Base-by-base conservation (phyloP, 2,888 invertebrate species). In the Lasioglossum pauxillum region DNA sequence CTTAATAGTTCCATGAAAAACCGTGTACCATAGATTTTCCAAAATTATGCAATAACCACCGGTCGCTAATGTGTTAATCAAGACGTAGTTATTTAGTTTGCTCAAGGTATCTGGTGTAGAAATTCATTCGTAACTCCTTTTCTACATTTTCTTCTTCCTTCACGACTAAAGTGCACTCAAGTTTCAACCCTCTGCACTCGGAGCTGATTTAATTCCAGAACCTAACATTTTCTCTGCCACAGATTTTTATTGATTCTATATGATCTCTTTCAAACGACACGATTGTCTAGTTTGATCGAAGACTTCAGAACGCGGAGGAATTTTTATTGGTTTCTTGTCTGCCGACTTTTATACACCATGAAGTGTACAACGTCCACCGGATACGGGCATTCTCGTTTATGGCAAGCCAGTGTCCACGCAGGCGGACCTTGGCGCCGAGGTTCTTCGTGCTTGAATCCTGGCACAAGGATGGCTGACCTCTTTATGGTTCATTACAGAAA, bases 371-470 rank as follows among this genome's bases (percentile, higher is more conserved):
- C 60, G 77, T 72, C 83, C 78, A 64, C 85, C 77, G 76, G 78
- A 12, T 74, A 71, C 80, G 82, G 86, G 64, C 85, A 73, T 87
- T 85, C 74, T 71, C 77, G 74, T 85, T 83, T 79, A 86, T 69
- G 57, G 27, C 80, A 41, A 35, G 14, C 75, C 46, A 8, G 46
- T 75, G 78, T 78, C 60, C 81, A 69, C 80, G 82, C 83, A 80
- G 69, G 76, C 71, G 57, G 49, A 81, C 80, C 72, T 87, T 67
- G 85, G 85, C 90, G 90, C 85, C 90, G 80, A 78, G 78, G 69
- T 78, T 82, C 78, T 46, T 44, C 19, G 27, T 16, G 31, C 64
- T 76, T 67, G 76, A 49, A 38, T 46, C 19, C 49, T 12, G 35
- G 38, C n/a, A 2, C 35, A 27, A 38, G n/a, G 31, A 41, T 23